Evolutionary conservation across 1,140 invertebrate species (phyloP).

Genomic region (Apis cerana): DNA sequence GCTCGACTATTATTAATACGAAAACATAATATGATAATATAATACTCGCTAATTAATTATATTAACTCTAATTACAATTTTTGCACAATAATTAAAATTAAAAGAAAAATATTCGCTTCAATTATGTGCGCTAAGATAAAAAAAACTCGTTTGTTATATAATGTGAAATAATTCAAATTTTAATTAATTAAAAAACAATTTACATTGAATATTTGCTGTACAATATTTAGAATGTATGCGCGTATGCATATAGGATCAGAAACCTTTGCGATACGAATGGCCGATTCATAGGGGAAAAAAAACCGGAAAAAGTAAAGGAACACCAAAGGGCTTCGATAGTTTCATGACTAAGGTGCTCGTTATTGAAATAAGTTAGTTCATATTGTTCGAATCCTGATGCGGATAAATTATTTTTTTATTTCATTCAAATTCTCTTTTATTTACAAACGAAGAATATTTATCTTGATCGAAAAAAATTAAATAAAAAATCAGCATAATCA

Average conservation of each 20-base stretch:
- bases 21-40: too few relatives aligned
- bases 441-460: too few relatives aligned
- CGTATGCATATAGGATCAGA: neutral
- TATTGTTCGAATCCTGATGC: neutral
- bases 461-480: neutral
- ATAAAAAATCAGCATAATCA: neutral
- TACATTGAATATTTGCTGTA: neutral
- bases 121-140: too few relatives aligned
- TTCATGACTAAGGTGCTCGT: neutral
- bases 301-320: constrained; percentile 21
- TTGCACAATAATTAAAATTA: too few relatives aligned
- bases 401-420: neutral
- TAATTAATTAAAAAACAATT: neutral
- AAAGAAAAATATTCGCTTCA: too few relatives aligned
- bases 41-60: too few relatives aligned
- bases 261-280: constrained; percentile 15
- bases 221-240: constrained; percentile 2
- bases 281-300: neutral
- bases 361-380: neutral
- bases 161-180: neutral
- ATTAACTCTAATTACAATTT: too few relatives aligned
- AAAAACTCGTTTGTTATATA: too few relatives aligned
- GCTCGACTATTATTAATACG: too few relatives aligned
- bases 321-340: constrained; percentile 34
- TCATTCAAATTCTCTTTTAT: neutral